These are phyloP conservation scores for Colostygia pectinataria DNA, from an alignment of 2,888 invertebrate species.

Conservation along the genomic window DNA sequence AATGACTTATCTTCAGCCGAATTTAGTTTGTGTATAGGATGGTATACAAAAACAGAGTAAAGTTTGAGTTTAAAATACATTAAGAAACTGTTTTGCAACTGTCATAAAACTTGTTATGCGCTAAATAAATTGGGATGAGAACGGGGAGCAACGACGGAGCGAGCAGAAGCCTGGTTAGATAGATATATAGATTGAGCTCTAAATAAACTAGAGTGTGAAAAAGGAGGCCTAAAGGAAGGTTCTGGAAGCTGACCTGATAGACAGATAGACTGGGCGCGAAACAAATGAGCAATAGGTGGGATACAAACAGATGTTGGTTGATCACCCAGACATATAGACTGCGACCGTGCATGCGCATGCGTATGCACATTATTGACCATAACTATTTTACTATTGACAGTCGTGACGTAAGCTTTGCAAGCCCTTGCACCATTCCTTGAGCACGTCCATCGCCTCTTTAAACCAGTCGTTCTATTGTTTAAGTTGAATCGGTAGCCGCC, in stretches of 20 bases:
- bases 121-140: neutral
- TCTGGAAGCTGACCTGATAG: neutral
- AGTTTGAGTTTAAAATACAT: too few species aligned
- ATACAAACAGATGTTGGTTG: neutral
- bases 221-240: neutral
- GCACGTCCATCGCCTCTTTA: slow-evolving; percentile 12
- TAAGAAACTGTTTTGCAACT: too few species aligned
- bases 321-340: neutral
- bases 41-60: too few species aligned
- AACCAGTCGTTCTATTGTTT: slow-evolving; percentile 13
- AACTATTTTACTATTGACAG: slow-evolving; percentile 7
- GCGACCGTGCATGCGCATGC: neutral
- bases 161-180: slow-evolving; percentile 4
- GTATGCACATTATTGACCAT: slow-evolving; percentile 10
- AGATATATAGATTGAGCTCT: slow-evolving; percentile 12
- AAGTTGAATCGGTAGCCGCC: slow-evolving; percentile 12
- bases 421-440: slow-evolving; percentile 9
- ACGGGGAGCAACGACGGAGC: slow-evolving; percentile 1
- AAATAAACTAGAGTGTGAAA: slow-evolving; percentile 1
- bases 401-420: slow-evolving; percentile 12
- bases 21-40: too few species aligned
- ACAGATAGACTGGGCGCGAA: slow-evolving; percentile 3
- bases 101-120: neutral
- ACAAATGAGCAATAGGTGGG: slow-evolving; percentile 4
- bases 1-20: too few species aligned